Base-by-base conservation (phyloP, 2,113 vertebrate genomes). In the Bujurquina vittata region DNA sequence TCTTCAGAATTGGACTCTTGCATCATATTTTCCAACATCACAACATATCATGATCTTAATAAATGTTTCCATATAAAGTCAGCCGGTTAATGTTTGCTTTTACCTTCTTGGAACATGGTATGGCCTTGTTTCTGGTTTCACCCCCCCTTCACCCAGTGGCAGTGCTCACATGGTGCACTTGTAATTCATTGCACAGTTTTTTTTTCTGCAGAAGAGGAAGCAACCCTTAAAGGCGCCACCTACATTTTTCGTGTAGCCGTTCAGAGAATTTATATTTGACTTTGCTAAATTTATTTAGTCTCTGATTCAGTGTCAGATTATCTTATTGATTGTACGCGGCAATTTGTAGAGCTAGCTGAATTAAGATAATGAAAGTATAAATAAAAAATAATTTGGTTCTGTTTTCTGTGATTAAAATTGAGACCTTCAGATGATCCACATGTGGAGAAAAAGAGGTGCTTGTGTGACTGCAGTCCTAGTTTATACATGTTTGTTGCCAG, bases 121-220 rank as follows among this genome's bases (percentile, higher is more conserved):
- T 58, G 59, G 60, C 52, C 85, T 57, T 57, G 40, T 78, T 81
- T 89, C 26, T 83, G n/a, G 76, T 74, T 91, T 87, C 88, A 52
- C 91, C 87, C 89, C 93, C 88, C 86, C 84, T 37, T 57, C 83
- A 83, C 55, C 83, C 74, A 84, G 83, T 79, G 80, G 80, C 83
- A 75, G 69, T 81, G 69, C 56, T 90, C 87, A 91, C 82, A 73
- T 91, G 82, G 86, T 90, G 78, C 88, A 62, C 73, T 82, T 83
- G 81, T 40, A 85, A 84, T 87, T 89, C 75, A 85, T 75, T 82
- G 59, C 65, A 65, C 63, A 52, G 29, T 33, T 61, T 65, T 86
- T 26, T 7, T 40, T 35, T 67, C 62, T 86, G 46, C 65, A 61
- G 26, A 77, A 55, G 73, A 85, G 75, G 83, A 87, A 87, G 77